Evolutionary conservation across 2,888 invertebrate genomes (phyloP), one percentile per base, ranked within the genome.

Genomic region (Lingula anatina): DNA sequence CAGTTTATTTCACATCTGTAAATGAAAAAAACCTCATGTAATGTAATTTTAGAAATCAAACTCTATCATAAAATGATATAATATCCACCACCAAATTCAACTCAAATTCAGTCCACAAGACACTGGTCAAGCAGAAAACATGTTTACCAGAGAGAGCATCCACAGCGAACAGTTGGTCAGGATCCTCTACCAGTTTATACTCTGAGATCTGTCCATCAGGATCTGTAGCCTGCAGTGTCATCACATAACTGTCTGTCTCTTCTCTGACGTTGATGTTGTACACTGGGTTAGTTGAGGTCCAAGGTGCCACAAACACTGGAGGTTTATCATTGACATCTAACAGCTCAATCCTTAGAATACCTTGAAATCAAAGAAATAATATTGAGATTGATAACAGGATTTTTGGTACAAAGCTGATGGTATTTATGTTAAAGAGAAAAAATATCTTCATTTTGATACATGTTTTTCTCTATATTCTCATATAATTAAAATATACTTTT

Each of bases 271-370:
- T 57, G 27, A 65, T 50, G 43, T 57, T 53, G 38, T 65, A 59
- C 42, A 80, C 74, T 0, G 87, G 86, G 60, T 83, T 80, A 40
- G 84, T 82, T 15, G 76, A 73, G 0, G 84, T 85, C 88, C 88
- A 88, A 0, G 88, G 87, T n/a, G 81, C 80, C 51, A 82, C 77
- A 66, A 90, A 89, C 51, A 73, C 72, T 1, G 85, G 85, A 2
- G 82, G 78, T 55, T 79, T 77, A 55, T 81, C 82, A 67, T 85
- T 85, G 20, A 83, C 81, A 55, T 84, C 83, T 46, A 83, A 77
- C 24, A 85, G 81, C 1, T 81, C 82, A 25, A 85, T 78, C 59
- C 84, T 82, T 31, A 87, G 69, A 21, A 82, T 82, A 15, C 85
- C 88, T 84, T 62, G 44, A 59, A 53, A 50, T n/a, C n/a, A 56